Conservation (phyloP, 2,888 invertebrate genomes). For the Lasius fuliginosus region DNA sequence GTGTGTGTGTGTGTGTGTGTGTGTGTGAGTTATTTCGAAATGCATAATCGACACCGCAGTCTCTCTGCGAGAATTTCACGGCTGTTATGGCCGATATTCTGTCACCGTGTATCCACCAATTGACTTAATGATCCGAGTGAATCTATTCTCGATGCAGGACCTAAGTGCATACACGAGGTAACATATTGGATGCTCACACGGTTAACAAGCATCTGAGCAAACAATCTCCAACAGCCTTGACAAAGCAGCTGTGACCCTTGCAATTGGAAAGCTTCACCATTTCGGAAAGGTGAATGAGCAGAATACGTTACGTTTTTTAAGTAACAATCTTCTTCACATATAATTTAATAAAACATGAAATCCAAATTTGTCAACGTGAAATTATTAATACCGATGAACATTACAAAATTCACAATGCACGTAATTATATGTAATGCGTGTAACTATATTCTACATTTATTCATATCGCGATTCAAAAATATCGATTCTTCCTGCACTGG, state of each 20-base stretch:
- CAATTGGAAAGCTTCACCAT: conserved; percentile 50
- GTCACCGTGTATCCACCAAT: conserved; percentile 73
- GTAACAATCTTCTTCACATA: background rate
- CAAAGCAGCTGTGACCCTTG: conserved; percentile 66
- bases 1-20: too few species aligned
- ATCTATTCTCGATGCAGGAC: conserved; percentile 74
- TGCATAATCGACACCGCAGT: background rate
- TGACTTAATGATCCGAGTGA: conserved; percentile 79
- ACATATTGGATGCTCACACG: conserved; percentile 78
- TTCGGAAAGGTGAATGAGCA: conserved; percentile 13
- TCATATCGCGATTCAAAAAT: background rate
- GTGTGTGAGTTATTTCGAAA: background rate
- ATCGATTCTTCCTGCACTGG: background rate
- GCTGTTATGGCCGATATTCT: conserved; percentile 67
- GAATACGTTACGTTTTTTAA: background rate
- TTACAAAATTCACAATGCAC: background rate
- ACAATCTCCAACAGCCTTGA: conserved; percentile 76
- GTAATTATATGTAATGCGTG: background rate
- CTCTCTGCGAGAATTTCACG: conserved; percentile 54
- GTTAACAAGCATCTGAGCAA: conserved; percentile 80
- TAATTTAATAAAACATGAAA: background rate
- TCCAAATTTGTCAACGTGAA: background rate
- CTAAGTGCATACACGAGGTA: conserved; percentile 77
- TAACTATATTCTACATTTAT: background rate
- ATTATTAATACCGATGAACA: background rate